A percentile compares a stretch with the other conserved stretches of the same genome.
Evolutionary conservation across 1,140 invertebrate genomes (phyloP).

Genomic region (Aphelenchoides avenae): DNA sequence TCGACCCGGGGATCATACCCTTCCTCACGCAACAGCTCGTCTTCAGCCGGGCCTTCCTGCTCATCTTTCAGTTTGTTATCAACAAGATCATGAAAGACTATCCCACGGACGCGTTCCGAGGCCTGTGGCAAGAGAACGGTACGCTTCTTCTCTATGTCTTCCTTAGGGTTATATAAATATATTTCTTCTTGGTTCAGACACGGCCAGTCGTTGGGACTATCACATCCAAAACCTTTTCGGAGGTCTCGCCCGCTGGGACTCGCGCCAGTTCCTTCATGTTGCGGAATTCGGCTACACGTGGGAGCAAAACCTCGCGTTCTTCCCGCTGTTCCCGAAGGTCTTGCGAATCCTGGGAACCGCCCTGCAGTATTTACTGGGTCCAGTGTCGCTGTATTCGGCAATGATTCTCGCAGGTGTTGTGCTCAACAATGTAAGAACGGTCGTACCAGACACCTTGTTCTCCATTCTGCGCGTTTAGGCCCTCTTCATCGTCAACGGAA

Average conservation of each 20-base stretch:
- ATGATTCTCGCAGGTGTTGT: constrained; percentile 40
- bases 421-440: constrained; percentile 37
- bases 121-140: constrained; percentile 13
- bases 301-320: constrained; percentile 40
- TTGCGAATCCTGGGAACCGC: constrained; percentile 24
- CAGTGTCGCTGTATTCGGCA: constrained; percentile 26
- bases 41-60: constrained; percentile 29
- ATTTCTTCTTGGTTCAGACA: constrained; percentile 13
- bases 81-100: constrained; percentile 33
- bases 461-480: constrained; percentile 16
- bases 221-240: constrained; percentile 26
- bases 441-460: constrained; percentile 14
- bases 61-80: constrained; percentile 36
- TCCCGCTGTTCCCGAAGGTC: constrained; percentile 39
- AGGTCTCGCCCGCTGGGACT: constrained; percentile 39
- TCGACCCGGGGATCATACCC: no score
- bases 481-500: constrained; percentile 39
- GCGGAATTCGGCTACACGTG: constrained; percentile 49
- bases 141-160: neutral
- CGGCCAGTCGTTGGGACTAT: constrained; percentile 19
- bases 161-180: constrained; percentile 7
- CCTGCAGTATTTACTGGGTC: constrained; percentile 14
- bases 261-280: constrained; percentile 47
- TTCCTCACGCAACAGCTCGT: constrained; percentile 35
- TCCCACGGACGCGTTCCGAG: constrained; percentile 49